These are phyloP conservation scores for Chesias legatella DNA, from an alignment of 2,888 invertebrate genomes.

Conservation along the genomic window DNA sequence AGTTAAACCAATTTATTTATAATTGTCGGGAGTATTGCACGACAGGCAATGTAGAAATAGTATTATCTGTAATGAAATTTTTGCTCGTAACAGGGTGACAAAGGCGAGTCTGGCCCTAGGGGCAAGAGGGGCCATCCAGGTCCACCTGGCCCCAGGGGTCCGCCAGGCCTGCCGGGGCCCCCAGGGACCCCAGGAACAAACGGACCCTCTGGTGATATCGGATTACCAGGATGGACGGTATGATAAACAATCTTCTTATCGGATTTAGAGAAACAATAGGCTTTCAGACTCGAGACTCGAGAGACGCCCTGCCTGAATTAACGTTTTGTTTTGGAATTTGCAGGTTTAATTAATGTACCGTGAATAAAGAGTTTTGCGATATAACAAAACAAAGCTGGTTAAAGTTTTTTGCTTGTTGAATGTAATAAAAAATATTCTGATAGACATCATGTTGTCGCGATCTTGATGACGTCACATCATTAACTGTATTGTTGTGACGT, in stretches of 20 bases:
- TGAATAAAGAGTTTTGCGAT: too few relatives aligned
- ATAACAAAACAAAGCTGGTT: too few relatives aligned
- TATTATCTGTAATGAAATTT: neutral
- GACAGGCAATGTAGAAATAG: too few relatives aligned
- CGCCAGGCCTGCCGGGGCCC: slow-evolving; percentile 85
- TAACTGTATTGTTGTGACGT: too few relatives aligned
- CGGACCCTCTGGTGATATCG: slow-evolving; percentile 87
- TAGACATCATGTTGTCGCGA: too few relatives aligned
- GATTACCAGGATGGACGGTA: slow-evolving; percentile 89
- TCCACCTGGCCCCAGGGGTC: slow-evolving; percentile 88
- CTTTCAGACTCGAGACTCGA: slow-evolving; percentile 6
- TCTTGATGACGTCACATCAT: too few relatives aligned
- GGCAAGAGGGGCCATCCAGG: slow-evolving; percentile 88
- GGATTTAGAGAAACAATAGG: slow-evolving; percentile 21
- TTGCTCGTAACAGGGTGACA: slow-evolving; percentile 55
- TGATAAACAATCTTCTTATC: slow-evolving; percentile 32
- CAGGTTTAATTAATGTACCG: neutral
- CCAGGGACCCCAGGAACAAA: slow-evolving; percentile 86
- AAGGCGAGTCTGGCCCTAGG: slow-evolving; percentile 66
- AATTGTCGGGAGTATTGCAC: too few relatives aligned
- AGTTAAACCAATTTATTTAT: too few relatives aligned
- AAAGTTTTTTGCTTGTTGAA: too few relatives aligned
- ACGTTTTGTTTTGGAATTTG: neutral
- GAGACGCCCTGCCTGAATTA: slow-evolving; percentile 4
- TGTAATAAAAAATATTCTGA: too few relatives aligned